phyloP scores from a whole-genome alignment of 2,888 invertebrate species.

The Diarsia brunnea region DNA sequence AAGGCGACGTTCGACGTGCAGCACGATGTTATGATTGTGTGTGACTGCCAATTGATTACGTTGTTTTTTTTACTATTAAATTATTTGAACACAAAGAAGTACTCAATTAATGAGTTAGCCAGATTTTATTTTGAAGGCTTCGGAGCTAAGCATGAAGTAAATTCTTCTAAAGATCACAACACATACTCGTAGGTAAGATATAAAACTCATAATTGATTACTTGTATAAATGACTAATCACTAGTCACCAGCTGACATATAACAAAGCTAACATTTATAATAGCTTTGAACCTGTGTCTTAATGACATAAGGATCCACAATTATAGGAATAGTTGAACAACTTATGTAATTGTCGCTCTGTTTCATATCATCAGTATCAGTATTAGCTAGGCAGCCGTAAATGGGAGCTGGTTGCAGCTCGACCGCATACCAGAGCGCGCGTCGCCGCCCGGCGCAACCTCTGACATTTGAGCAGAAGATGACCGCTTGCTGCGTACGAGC shows the following conservation, averaged over 20 bases:
- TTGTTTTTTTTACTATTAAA: slow-evolving; percentile 44
- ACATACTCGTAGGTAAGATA: background rate
- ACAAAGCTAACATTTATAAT: slow-evolving; percentile 5
- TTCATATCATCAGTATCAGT: slow-evolving; percentile 69
- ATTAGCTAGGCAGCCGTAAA: slow-evolving; percentile 70
- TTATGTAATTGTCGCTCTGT: slow-evolving; percentile 64
- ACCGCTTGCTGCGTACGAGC: slow-evolving; percentile 80
- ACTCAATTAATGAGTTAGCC: slow-evolving; percentile 17
- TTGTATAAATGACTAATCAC: slow-evolving; percentile 9
- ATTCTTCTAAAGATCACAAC: background rate
- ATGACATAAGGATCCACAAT: slow-evolving; percentile 19
- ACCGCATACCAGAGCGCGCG: slow-evolving; percentile 79
- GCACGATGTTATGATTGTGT: slow-evolving; percentile 55
- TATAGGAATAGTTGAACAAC: slow-evolving; percentile 41
- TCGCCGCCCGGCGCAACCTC: slow-evolving; percentile 75
- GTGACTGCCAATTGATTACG: slow-evolving; percentile 42
- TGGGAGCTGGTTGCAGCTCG: slow-evolving; percentile 66
- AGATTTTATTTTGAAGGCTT: slow-evolving; percentile 24
- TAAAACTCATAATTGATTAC: slow-evolving; percentile 9
- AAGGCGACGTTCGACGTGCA: slow-evolving; percentile 60
- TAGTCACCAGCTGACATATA: slow-evolving; percentile 21
- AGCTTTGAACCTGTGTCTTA: slow-evolving; percentile 15
- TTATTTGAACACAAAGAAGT: slow-evolving; percentile 45
- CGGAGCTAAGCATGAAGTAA: background rate
- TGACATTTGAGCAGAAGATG: slow-evolving; percentile 85